These are phyloP conservation scores for Octodon degus DNA, from an alignment of 2,113 vertebrate species.

Conservation along the genomic window DNA sequence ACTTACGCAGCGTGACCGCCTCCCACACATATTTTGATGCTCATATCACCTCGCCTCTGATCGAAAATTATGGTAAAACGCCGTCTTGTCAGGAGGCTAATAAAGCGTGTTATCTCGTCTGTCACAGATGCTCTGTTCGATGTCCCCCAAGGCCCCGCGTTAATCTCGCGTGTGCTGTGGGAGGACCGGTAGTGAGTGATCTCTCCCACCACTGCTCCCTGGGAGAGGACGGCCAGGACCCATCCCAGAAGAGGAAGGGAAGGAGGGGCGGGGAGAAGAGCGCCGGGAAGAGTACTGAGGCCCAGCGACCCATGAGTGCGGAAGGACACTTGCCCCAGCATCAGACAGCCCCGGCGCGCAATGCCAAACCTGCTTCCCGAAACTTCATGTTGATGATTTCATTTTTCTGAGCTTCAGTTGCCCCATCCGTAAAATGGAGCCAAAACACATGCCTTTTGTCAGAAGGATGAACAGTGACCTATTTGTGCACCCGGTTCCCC, in stretches of 20 bases:
- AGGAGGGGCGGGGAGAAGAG: background rate
- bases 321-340: background rate
- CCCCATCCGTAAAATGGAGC: background rate
- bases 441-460: background rate
- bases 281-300: background rate
- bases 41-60: background rate
- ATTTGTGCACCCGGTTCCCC: background rate
- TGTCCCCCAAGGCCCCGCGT: background rate
- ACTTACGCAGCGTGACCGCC: background rate
- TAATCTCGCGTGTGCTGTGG: constrained; percentile 32
- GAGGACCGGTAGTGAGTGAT: constrained; percentile 39
- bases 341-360: background rate
- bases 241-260: background rate
- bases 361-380: background rate
- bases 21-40: background rate
- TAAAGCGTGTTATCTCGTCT: constrained; percentile 59
- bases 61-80: constrained; percentile 66
- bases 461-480: fast-evolving
- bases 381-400: background rate
- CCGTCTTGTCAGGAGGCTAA: constrained; percentile 65
- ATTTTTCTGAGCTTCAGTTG: background rate
- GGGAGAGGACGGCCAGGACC: background rate
- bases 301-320: background rate
- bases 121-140: constrained; percentile 32
- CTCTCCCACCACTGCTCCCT: background rate